A percentile compares a stretch with the other conserved stretches of the same genome.
phyloP scores from a whole-genome alignment of 2,113 vertebrate species.

The Percina caprodes region DNA sequence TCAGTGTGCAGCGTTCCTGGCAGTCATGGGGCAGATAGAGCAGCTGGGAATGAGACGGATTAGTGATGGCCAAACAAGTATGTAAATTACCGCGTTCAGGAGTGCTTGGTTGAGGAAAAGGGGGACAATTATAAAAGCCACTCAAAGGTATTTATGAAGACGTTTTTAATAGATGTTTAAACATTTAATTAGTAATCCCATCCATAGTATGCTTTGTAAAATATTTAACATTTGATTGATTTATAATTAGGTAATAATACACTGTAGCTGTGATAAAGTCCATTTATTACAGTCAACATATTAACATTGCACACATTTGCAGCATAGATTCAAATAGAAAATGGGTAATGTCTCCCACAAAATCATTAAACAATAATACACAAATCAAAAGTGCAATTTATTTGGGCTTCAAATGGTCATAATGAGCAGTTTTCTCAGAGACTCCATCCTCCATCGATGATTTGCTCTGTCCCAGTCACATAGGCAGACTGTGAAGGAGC shows the following conservation, averaged over 20 bases:
- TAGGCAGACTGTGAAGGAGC: slow-evolving; percentile 88
- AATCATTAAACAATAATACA: background rate
- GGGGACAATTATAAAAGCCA: slow-evolving; percentile 1
- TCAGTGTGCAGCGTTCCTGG: slow-evolving; percentile 7
- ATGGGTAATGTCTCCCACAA: background rate
- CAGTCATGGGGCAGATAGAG: slow-evolving; percentile 26
- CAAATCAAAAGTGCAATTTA: slow-evolving; percentile 3
- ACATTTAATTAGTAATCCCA: background rate
- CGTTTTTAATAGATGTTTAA: slow-evolving; percentile 3
- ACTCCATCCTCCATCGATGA: slow-evolving; percentile 97
- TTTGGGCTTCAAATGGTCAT: background rate
- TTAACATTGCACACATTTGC: background rate
- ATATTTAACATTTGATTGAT: background rate
- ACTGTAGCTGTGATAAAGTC: background rate
- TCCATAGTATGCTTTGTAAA: background rate
- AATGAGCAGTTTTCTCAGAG: slow-evolving; percentile 81
- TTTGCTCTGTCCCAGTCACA: slow-evolving; percentile 90
- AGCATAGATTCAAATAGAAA: background rate
- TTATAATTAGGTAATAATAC: background rate
- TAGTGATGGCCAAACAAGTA: slow-evolving; percentile 56
- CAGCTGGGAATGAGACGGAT: slow-evolving; percentile 74
- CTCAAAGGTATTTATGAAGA: background rate
- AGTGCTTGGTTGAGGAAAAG: background rate
- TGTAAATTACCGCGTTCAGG: background rate
- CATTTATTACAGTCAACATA: background rate